These are phyloP conservation scores for Andrena dorsata DNA, from an alignment of 2,888 invertebrate genomes.

Conservation along the genomic window DNA sequence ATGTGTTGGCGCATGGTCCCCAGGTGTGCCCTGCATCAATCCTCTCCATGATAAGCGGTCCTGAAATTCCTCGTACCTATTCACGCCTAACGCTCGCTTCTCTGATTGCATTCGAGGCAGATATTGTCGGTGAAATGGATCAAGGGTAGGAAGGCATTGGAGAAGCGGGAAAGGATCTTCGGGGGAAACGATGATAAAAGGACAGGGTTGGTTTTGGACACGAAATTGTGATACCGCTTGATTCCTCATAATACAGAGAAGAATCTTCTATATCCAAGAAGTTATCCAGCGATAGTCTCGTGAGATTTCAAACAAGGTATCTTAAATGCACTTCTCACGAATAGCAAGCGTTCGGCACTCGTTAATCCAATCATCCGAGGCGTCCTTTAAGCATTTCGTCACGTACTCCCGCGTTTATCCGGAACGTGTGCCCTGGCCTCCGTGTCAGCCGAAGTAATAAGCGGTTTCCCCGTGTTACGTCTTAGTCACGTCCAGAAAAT, in stretches of 20 bases:
- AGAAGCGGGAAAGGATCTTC: too few relatives aligned
- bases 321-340: not conserved
- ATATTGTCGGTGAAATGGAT: not conserved
- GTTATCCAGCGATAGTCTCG: too few relatives aligned
- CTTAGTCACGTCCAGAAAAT: slow-evolving; percentile 23
- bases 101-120: slow-evolving; percentile 1
- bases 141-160: not conserved
- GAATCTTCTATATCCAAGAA: too few relatives aligned
- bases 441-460: slow-evolving; percentile 26
- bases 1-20: slow-evolving; percentile 10
- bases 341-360: not conserved
- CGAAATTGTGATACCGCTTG: too few relatives aligned
- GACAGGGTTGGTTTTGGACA: too few relatives aligned
- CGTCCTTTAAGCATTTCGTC: slow-evolving; percentile 5
- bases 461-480: slow-evolving; percentile 37
- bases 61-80: slow-evolving; percentile 17
- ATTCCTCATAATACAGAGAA: too few relatives aligned
- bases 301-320: too few relatives aligned
- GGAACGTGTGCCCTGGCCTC: not conserved
- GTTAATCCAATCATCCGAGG: slow-evolving; percentile 15
- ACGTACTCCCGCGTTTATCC: slow-evolving; percentile 4
- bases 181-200: too few relatives aligned
- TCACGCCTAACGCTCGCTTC: slow-evolving; percentile 9
- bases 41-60: slow-evolving; percentile 40
- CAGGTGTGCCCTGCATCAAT: slow-evolving; percentile 36